Base-by-base conservation (phyloP, 2,113 vertebrate genomes). In the Phodopus roborovskii region DNA sequence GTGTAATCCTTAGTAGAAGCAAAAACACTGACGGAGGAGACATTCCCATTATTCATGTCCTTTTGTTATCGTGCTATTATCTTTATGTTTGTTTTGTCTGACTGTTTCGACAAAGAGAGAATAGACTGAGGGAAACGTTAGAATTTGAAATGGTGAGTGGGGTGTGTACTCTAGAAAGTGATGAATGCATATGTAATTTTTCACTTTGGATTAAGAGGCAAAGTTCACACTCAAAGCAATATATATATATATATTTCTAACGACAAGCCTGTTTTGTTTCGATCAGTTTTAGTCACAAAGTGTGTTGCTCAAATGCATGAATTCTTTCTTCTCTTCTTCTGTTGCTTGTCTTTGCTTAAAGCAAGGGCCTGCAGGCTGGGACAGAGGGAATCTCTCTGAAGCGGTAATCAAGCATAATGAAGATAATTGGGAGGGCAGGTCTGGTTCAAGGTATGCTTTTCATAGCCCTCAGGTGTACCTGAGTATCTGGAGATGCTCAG, bases 1-100 rank as follows among this genome's bases (percentile, higher is more conserved):
- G 75, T 78, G 64, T 96, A 97, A 94, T 98, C 94, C 94, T 93
- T 97, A 95, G 58, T 96, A 91, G 97, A 97, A 98, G 71, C 74
- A 96, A 97, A 97, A 96, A 95, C 60, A 90, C 58, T 75, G 90
- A 83, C 56, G 87, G 70, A 82, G 88, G 10, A 94, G 94, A 94
- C 92, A 96, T 70, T 50, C n/a, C 26, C 88, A 85, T 98, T 97
- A 90, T 84, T 98, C 93, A 97, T 10, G 0, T 75, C 53, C 66
- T 75, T 89, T 97, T 96, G 81, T 81, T 97, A 97, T 97, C 96
- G 71, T 90, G 73, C 13, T 93, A 93, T 81, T 84, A 93, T 48
- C 17, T 81, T 95, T 92, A 87, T 94, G 64, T 95, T 96, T 94
- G 95, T 94, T 82, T 97, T 92, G 92, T 96, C 90, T 94, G 33